phyloP scores from a whole-genome alignment of 2,888 invertebrate species.

The Hylaea fasciaria region DNA sequence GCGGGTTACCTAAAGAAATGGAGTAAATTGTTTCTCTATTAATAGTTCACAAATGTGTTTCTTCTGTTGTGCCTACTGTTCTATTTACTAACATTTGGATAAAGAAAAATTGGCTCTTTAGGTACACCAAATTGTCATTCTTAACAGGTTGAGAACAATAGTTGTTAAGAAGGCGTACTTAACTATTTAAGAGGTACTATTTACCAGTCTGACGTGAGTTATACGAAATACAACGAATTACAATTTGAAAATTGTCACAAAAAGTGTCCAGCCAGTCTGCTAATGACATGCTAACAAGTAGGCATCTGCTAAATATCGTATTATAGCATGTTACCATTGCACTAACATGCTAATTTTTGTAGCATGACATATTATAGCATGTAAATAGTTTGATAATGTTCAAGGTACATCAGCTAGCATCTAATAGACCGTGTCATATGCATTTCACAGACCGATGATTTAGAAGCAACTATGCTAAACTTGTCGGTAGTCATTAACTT shows the following conservation, averaged over 20 bases:
- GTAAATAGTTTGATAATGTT: slow-evolving; percentile 25
- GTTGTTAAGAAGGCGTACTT: too few species aligned
- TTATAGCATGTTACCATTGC: neutral
- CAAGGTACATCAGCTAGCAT: slow-evolving; percentile 30
- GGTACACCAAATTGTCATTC: too few species aligned
- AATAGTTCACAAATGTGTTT: too few species aligned
- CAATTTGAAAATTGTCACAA: slow-evolving; percentile 4
- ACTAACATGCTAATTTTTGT: slow-evolving; percentile 9
- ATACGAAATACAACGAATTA: neutral
- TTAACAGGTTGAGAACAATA: too few species aligned
- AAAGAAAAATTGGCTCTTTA: too few species aligned
- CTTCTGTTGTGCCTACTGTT: too few species aligned
- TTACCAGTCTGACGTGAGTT: neutral
- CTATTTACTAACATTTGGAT: too few species aligned
- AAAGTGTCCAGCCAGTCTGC: neutral
- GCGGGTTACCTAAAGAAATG: too few species aligned
- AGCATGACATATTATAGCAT: slow-evolving; percentile 4
- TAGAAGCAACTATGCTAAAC: slow-evolving; percentile 8
- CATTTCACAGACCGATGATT: slow-evolving; percentile 33
- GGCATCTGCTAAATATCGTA: neutral
- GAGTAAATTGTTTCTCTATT: too few species aligned
- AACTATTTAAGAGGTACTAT: too few species aligned
- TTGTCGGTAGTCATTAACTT: slow-evolving; percentile 7
- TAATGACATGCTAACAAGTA: neutral
- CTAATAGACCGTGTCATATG: slow-evolving; percentile 37